A percentile compares a stretch with the other conserved stretches of the same genome.
phyloP scores from a whole-genome alignment of 2,113 vertebrate genomes.

The Calidris pugnax region DNA sequence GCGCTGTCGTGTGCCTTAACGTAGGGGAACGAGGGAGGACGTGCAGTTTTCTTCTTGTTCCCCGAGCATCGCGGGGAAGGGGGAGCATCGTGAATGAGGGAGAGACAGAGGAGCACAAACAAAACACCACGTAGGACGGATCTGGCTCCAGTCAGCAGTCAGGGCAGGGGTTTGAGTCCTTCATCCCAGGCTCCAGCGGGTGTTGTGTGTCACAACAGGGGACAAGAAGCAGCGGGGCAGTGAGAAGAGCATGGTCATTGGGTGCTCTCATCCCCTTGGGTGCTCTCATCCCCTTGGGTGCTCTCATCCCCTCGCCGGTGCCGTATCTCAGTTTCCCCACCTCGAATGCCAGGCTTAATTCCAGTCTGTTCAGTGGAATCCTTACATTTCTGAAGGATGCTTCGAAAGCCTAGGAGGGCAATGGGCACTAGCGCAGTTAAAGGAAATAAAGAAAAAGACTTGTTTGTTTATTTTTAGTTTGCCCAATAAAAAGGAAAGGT shows the following conservation, averaged over 20 bases:
- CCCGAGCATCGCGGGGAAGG: accelerated
- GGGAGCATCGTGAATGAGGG: neutral
- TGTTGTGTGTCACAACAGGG: neutral
- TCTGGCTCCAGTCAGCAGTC: neutral
- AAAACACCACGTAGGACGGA: neutral
- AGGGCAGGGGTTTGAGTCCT: neutral
- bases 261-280: neutral
- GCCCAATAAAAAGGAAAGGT: neutral
- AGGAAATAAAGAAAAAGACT: neutral
- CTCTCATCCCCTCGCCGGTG: neutral
- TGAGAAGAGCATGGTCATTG: accelerated
- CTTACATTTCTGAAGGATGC: neutral
- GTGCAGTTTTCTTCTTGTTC: accelerated
- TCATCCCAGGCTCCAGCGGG: accelerated
- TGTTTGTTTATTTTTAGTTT: slow-evolving; percentile 24
- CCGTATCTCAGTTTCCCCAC: neutral
- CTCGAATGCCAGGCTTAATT: neutral
- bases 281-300: too few relatives aligned
- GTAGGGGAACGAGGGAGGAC: neutral
- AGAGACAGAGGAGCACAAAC: neutral
- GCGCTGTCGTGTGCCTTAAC: accelerated
- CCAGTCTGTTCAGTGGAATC: neutral
- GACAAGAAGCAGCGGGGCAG: neutral
- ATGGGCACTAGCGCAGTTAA: neutral
- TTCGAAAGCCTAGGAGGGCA: neutral